Base-by-base conservation (phyloP, 2,113 vertebrate species). In the Jaculus jaculus region DNA sequence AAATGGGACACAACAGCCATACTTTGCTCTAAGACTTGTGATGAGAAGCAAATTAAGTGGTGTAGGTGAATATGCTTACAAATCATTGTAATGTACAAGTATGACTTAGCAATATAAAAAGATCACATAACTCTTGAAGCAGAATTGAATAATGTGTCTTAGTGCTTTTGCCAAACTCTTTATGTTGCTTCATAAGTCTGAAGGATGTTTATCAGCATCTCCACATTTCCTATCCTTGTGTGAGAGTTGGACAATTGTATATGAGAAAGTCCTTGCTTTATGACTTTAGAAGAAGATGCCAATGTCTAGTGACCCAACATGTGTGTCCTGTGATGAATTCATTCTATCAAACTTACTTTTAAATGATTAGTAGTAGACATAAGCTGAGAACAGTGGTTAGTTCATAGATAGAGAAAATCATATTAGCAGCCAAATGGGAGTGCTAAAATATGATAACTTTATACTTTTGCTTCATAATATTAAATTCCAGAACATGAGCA, bases 11-110 rank as follows among this genome's bases (percentile, higher is more conserved):
- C 21, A 94, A 51, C 78, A 82, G 73, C 2, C n/a, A 61, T 84
- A 58, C 7, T 42, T 78, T 12, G 2, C 11, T 78, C 47, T 79
- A 3, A n/a, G 20, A 54, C 32, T 39, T 83, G 5, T 69, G 60
- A 71, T 34, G 23, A 75, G 60, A 20, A 51, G 69, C 21, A 83
- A 84, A 86, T 93, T 88, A 71, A 92, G 63, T 75, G 71, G 72
- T 60, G 15, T 84, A 7, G 24, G 8, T 79, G 51, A 39, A 69
- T 66, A 5, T 54, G 30, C n/a, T 92, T 91, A 54, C 73, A 66
- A 84, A 92, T 92, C n/a, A 90, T 73, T 87, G 66, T 74, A 68
- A 82, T 37, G 7, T 82, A 72, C 32, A 93, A 90, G 61, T 78
- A 42, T 47, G 42, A 71, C 54, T 73, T 78, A 58, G 58, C 89